These are phyloP conservation scores for Dolomedes plantarius DNA, from an alignment of 2,888 invertebrate genomes.

Conservation along the genomic window DNA sequence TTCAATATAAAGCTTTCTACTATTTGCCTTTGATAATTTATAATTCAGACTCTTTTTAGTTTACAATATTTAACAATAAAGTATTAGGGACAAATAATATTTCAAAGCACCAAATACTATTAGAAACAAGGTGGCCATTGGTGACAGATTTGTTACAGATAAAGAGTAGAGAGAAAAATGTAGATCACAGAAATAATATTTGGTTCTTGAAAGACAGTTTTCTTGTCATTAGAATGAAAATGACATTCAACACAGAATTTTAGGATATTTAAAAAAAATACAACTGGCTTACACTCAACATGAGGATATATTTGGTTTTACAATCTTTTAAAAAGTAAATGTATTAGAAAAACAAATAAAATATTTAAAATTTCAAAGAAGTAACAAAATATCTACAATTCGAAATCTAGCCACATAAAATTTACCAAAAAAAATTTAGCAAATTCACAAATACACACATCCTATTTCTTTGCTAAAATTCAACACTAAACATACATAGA, in stretches of 20 bases:
- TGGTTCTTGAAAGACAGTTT: constrained; percentile 17
- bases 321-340: background rate
- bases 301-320: background rate
- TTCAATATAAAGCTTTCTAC: constrained; percentile 64
- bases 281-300: background rate
- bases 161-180: background rate
- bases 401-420: too few species aligned
- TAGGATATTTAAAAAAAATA: background rate
- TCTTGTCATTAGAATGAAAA: background rate
- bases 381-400: too few species aligned
- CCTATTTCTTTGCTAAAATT: too few species aligned
- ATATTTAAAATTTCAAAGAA: background rate
- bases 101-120: constrained; percentile 8
- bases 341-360: background rate
- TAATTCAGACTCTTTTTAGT: background rate
- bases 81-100: background rate
- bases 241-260: background rate
- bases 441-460: too few species aligned
- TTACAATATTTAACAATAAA: constrained; percentile 21
- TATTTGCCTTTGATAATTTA: constrained; percentile 6
- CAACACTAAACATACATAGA: too few species aligned
- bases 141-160: background rate
- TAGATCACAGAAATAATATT: constrained; percentile 14
- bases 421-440: too few species aligned
- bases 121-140: constrained; percentile 12